These are phyloP conservation scores for Mormyrops attenuatus DNA, from an alignment of 2,797 vertebrate species.

Conservation along the genomic window DNA sequence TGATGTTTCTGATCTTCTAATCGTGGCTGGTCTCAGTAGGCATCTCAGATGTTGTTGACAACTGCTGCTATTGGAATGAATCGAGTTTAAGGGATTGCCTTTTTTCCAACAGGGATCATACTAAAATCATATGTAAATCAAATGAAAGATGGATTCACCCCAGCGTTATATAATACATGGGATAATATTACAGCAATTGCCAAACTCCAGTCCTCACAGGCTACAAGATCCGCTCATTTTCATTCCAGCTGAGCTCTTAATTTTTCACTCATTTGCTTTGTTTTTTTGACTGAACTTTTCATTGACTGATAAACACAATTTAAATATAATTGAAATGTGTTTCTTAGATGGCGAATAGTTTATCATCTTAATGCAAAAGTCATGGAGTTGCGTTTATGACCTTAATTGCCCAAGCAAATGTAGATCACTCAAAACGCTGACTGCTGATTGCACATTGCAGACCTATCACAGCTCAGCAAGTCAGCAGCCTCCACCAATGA, in stretches of 20 bases:
- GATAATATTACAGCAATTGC: neutral
- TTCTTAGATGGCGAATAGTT: neutral
- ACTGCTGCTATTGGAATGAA: neutral
- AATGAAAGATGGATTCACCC: neutral
- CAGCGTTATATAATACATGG: neutral
- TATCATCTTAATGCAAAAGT: neutral
- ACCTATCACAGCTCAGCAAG: neutral
- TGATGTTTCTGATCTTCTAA: neutral
- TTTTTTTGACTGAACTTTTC: neutral
- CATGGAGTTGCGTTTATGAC: neutral
- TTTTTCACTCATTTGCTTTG: neutral
- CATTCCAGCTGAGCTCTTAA: neutral
- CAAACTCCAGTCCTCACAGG: neutral
- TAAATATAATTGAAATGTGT: neutral
- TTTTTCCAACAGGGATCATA: neutral
- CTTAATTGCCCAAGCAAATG: neutral
- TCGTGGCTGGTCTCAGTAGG: neutral
- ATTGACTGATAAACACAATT: neutral
- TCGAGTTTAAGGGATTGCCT: neutral
- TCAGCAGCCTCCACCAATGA: neutral
- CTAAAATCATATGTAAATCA: neutral
- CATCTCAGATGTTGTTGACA: slow-evolving; percentile 1
- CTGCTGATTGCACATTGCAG: neutral
- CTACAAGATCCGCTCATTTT: neutral
- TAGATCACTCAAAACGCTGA: neutral